Conservation (phyloP, 2,797 vertebrate species). For the Aselliscus stoliczkanus region DNA sequence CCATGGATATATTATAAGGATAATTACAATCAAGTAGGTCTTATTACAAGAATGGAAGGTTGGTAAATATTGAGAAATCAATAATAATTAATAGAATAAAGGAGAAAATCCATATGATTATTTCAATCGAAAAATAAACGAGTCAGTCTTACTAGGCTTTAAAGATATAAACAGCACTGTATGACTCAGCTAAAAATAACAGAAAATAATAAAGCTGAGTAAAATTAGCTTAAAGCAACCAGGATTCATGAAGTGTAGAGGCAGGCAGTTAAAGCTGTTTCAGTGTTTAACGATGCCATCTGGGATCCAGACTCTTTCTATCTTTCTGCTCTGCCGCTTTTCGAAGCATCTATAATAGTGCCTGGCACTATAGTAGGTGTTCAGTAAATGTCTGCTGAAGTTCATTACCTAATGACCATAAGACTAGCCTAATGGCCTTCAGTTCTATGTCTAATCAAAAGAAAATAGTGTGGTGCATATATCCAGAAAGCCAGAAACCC, state of each 20-base stretch:
- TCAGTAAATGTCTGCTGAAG: background rate
- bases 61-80: background rate
- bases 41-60: background rate
- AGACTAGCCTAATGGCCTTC: background rate
- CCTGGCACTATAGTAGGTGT: background rate
- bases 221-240: background rate
- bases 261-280: background rate
- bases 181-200: background rate
- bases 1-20: background rate
- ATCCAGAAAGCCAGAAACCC: background rate
- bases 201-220: conserved; percentile 6
- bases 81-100: background rate
- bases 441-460: background rate
- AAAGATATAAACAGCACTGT: background rate
- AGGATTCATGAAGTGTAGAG: background rate
- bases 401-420: background rate
- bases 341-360: background rate
- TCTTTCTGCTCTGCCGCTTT: background rate
- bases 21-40: background rate
- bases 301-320: background rate
- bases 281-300: background rate
- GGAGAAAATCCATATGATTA: background rate
- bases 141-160: background rate
- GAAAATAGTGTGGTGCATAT: background rate
- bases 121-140: conserved; percentile 9